A percentile compares a stretch with the other conserved stretches of the same genome.
Conservation (phyloP, 2,113 vertebrate genomes). For the Lamprologus tigripictilis region DNA sequence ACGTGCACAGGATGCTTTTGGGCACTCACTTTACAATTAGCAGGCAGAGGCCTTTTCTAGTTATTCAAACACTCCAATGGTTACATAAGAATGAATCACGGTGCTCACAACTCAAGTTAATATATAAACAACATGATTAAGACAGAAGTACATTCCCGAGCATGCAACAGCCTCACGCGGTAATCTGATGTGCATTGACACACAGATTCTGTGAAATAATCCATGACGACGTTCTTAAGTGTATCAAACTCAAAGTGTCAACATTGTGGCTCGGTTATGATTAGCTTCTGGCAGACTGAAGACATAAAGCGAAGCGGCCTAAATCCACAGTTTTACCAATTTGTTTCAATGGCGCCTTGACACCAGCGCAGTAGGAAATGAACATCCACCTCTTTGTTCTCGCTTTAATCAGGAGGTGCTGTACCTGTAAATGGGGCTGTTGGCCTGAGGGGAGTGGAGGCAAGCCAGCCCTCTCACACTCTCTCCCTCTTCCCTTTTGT, state of each 20-base stretch:
- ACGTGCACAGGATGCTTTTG: slow-evolving; percentile 7
- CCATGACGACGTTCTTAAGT: slow-evolving; percentile 3
- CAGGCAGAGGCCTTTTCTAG: slow-evolving; percentile 38
- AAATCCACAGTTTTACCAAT: slow-evolving; percentile 48
- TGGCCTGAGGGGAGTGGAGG: slow-evolving; percentile 62
- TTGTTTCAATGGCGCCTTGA: slow-evolving; percentile 38
- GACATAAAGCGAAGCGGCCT: slow-evolving; percentile 24
- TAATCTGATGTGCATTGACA: slow-evolving; percentile 24
- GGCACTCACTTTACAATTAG: slow-evolving; percentile 44
- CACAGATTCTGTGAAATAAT: slow-evolving; percentile 22
- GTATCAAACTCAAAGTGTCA: slow-evolving; percentile 40
- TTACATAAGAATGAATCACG: slow-evolving; percentile 63
- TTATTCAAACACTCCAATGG: slow-evolving; percentile 42
- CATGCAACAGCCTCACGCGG: not conserved
- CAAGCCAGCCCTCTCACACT: slow-evolving; percentile 51
- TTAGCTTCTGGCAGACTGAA: slow-evolving; percentile 19
- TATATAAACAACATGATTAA: slow-evolving; percentile 16
- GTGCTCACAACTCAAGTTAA: slow-evolving; percentile 1
- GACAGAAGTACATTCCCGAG: not conserved
- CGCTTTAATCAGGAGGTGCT: slow-evolving; percentile 58
- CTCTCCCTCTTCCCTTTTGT: slow-evolving; percentile 57
- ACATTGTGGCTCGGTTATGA: not conserved
- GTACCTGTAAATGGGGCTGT: slow-evolving; percentile 63
- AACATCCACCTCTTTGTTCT: slow-evolving; percentile 61
- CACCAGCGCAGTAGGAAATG: slow-evolving; percentile 39